phyloP scores from a whole-genome alignment of 2,888 invertebrate species.

The Agrilus cyanescens region DNA sequence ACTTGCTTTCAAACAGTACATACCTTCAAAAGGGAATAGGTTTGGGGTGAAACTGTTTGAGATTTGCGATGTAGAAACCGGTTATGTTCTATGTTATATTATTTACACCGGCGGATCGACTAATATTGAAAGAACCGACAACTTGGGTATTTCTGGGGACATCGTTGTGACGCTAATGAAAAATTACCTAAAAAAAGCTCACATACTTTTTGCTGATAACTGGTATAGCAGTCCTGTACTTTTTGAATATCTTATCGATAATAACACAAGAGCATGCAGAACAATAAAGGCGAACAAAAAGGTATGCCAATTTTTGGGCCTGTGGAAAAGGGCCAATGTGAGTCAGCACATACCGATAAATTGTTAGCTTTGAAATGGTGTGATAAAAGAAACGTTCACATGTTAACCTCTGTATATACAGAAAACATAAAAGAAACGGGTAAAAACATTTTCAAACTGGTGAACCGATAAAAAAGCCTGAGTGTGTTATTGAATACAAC shows the following conservation, averaged over 20 bases:
- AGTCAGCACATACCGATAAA: slow-evolving; percentile 5
- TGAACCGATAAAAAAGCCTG: slow-evolving; percentile 18
- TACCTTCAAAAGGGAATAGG: slow-evolving; percentile 13
- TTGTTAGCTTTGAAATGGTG: slow-evolving; percentile 22
- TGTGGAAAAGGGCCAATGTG: slow-evolving; percentile 10
- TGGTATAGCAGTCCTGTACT: slow-evolving; percentile 19
- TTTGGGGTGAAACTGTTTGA: slow-evolving; percentile 18
- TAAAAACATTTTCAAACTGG: slow-evolving; percentile 11
- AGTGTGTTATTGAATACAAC: slow-evolving; percentile 21
- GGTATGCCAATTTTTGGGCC: slow-evolving; percentile 16
- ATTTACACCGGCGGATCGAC: slow-evolving; percentile 15
- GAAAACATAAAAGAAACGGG: slow-evolving; percentile 10
- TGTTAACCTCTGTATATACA: slow-evolving; percentile 17
- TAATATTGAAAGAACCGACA: slow-evolving; percentile 3
- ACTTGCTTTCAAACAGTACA: slow-evolving; percentile 13
- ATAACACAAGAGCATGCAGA: slow-evolving; percentile 16
- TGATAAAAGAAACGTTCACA: slow-evolving; percentile 21
- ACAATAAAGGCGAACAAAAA: slow-evolving; percentile 17
- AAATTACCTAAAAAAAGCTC: slow-evolving; percentile 13
- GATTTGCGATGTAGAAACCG: slow-evolving; percentile 19
- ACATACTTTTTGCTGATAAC: slow-evolving; percentile 20
- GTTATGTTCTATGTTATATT: slow-evolving; percentile 17
- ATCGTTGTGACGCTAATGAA: slow-evolving; percentile 14
- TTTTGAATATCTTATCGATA: slow-evolving; percentile 2
- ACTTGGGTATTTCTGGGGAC: slow-evolving; percentile 14